A percentile compares a stretch with the other conserved stretches of the same genome.
phyloP scores from a whole-genome alignment of 2,113 vertebrate species.

The Lota lota region DNA sequence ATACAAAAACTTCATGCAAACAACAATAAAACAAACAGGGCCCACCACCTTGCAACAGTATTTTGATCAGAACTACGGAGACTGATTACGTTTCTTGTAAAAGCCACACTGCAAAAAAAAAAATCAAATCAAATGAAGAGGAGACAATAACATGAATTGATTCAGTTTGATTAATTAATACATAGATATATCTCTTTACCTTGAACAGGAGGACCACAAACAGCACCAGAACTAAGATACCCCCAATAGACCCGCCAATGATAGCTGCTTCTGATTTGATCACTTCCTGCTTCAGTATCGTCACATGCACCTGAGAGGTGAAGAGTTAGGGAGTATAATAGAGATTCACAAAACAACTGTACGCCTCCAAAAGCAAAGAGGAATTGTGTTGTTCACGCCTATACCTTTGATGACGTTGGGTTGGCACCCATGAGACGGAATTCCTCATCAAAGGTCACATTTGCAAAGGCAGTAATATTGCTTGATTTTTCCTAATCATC shows the following conservation, averaged over 20 bases:
- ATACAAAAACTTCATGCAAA: too few species aligned
- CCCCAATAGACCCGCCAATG: constrained; percentile 41
- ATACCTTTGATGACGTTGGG: background rate
- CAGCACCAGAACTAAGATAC: constrained; percentile 40
- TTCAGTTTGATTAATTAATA: background rate
- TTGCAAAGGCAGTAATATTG: constrained; percentile 28
- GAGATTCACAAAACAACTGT: background rate
- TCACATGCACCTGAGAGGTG: constrained; percentile 30
- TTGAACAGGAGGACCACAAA: constrained; percentile 47
- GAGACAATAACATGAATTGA: background rate
- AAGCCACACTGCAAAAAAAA: constrained; percentile 50
- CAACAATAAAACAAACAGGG: too few species aligned
- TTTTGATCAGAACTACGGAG: background rate
- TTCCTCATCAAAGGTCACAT: constrained; percentile 32
- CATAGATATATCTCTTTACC: constrained; percentile 24
- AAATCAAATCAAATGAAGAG: background rate
- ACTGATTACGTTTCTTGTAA: constrained; percentile 43
- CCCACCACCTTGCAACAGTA: background rate
- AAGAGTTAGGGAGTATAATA: background rate
- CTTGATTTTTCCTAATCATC: constrained; percentile 16
- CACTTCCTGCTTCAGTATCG: constrained; percentile 30
- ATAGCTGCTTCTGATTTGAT: constrained; percentile 28
- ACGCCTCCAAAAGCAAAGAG: background rate
- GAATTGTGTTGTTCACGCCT: background rate
- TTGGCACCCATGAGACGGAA: constrained; percentile 11